Evolutionary conservation across 2,113 vertebrate genomes (phyloP), one percentile per base, ranked within the genome.

Genomic region (Cyprinus carpio): DNA sequence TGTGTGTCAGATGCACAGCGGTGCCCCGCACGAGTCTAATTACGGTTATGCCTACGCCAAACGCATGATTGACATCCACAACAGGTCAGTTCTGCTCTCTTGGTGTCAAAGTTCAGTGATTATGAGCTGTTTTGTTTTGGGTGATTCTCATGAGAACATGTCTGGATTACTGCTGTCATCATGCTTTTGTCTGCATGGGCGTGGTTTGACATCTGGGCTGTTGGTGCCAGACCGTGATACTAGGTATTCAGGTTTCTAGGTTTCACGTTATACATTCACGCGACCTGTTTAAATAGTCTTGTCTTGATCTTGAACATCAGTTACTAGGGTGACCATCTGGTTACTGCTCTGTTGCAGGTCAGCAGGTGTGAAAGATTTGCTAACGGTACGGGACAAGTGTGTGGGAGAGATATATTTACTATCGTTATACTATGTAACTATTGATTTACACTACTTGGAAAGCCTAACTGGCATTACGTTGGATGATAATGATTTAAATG

Each of bases 31-130:
- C 15, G 90, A 92, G 81, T 99, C 98, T 64, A 99, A 99, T 92
- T 99, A 97, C 0, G 98, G 98, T 13, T 99, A 99, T 76, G 94
- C 98, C 3, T 99, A 99, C 0, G 97, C 98, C 81, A 99, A 99
- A 93, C 94, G 98, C 89, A 99, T 99, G 97, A 97, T 99, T 0
- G 97, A 98, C 0, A 85, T 99, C 49, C 96, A 99, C 23, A 99
- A 99, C 88, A 96, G 95, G 98, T 67, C 27, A 34, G 64, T 31
- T 31, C 29, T 31, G 29, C 2, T 31, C 13, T 65, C 60, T 98
- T 25, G 56, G 4, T 20, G 15, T 71, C 16, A 43, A 25, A 74
- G 23, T 65, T 12, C 27, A 46, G 51, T 29, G 27, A 0, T 23
- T 4, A 43, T 15, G 2, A 29, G 13, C 4, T 71, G 60, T 37